These are phyloP conservation scores for Plagodis pulveraria DNA, from an alignment of 2,888 invertebrate genomes.

Conservation along the genomic window DNA sequence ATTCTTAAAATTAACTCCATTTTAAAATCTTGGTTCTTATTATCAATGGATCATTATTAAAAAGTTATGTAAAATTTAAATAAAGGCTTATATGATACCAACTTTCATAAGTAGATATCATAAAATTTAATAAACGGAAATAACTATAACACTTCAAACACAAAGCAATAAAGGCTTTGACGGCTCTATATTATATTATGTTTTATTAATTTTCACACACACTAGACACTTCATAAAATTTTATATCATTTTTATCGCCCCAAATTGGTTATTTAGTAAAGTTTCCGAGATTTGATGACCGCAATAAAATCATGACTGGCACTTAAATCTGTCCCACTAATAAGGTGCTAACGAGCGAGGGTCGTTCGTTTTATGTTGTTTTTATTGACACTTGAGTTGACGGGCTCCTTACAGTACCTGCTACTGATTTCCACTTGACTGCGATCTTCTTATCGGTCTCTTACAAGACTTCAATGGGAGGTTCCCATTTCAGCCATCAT, in stretches of 20 bases:
- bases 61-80: too few relatives aligned
- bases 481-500: constrained; percentile 28
- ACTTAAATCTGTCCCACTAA: constrained; percentile 76
- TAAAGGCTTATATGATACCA: too few relatives aligned
- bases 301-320: constrained; percentile 70
- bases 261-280: constrained; percentile 57
- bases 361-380: constrained; percentile 78
- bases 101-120: too few relatives aligned
- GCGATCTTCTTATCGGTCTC: constrained; percentile 68
- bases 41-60: too few relatives aligned
- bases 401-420: constrained; percentile 52
- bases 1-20: too few relatives aligned
- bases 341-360: constrained; percentile 80
- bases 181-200: constrained; percentile 23
- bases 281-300: constrained; percentile 60
- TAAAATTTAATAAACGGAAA: constrained; percentile 11
- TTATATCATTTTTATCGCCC: constrained; percentile 54
- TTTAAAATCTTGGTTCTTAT: too few relatives aligned
- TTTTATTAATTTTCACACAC: constrained; percentile 31
- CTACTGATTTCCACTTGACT: constrained; percentile 42
- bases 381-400: constrained; percentile 76
- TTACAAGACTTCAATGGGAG: constrained; percentile 53
- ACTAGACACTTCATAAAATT: constrained; percentile 37
- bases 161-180: constrained; percentile 23
- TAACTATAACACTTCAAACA: constrained; percentile 12